Conservation (phyloP, 2,888 invertebrate genomes). For the Polydrusus pterygomalis region DNA sequence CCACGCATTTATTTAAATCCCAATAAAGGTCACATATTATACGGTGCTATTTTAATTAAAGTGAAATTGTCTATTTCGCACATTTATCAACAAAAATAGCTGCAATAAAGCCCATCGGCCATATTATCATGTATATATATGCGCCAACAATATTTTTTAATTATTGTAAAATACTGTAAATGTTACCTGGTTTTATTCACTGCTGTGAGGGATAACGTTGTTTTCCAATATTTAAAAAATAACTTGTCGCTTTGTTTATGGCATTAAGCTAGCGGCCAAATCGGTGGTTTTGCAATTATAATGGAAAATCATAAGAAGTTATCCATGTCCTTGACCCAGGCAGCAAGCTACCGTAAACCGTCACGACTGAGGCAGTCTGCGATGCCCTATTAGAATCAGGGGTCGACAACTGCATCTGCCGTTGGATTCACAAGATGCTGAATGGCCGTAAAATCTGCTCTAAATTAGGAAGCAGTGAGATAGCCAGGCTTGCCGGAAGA, state of each 20-base stretch:
- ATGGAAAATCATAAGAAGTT: no score
- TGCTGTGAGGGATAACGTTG: background rate
- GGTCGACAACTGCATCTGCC: no score
- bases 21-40: slow-evolving; percentile 11
- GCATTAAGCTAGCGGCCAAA: background rate
- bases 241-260: background rate
- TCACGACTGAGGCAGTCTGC: no score
- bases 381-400: no score
- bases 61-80: slow-evolving; percentile 19
- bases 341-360: no score
- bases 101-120: slow-evolving; percentile 21
- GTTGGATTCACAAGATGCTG: no score
- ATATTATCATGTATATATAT: slow-evolving; percentile 11
- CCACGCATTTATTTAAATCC: slow-evolving; percentile 12
- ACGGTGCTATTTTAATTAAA: slow-evolving; percentile 14
- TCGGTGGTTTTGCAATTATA: background rate
- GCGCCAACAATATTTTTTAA: slow-evolving; percentile 29
- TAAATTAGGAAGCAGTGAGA: no score
- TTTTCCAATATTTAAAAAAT: background rate
- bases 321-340: no score
- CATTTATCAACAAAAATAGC: slow-evolving; percentile 31
- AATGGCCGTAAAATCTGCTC: no score
- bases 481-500: no score
- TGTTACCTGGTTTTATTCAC: background rate
- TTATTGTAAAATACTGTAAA: slow-evolving; percentile 24